These are phyloP conservation scores for Chaenodraco wilsoni DNA, from an alignment of 2,797 vertebrate species.

Conservation along the genomic window DNA sequence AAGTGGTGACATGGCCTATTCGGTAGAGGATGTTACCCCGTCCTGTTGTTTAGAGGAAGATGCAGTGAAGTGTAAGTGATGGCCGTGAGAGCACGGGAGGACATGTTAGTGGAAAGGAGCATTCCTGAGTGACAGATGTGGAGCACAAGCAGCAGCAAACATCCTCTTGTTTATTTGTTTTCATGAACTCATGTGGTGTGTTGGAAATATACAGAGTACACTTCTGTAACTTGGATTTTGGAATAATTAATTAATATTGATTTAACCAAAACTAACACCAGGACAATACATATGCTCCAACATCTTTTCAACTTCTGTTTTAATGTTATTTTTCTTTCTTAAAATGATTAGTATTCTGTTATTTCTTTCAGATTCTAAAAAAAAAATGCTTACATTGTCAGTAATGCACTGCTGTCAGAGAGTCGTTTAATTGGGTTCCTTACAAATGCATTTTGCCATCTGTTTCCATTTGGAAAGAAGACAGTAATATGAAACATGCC, in stretches of 20 bases:
- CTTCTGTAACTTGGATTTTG: not conserved
- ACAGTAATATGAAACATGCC: slow-evolving; percentile 45
- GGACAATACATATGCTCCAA: not conserved
- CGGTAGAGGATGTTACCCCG: slow-evolving; percentile 22
- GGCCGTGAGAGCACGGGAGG: slow-evolving; percentile 69
- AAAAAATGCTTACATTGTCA: slow-evolving; percentile 15
- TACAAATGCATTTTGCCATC: slow-evolving; percentile 41
- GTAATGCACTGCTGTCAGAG: slow-evolving; percentile 15
- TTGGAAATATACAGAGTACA: not conserved
- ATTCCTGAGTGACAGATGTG: slow-evolving; percentile 76
- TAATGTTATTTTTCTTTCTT: slow-evolving; percentile 10
- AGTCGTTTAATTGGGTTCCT: slow-evolving; percentile 38
- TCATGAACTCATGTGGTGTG: slow-evolving; percentile 8
- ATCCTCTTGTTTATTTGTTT: slow-evolving; percentile 21
- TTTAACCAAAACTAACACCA: not conserved
- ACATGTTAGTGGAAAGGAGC: slow-evolving; percentile 77
- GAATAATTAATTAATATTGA: not conserved
- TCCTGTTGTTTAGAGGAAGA: slow-evolving; percentile 44
- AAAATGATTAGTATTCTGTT: slow-evolving; percentile 16
- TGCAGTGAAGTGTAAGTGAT: slow-evolving; percentile 56
- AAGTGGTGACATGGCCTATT: slow-evolving; percentile 17
- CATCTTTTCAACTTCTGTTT: not conserved
- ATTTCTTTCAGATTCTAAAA: slow-evolving; percentile 13
- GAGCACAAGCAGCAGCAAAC: slow-evolving; percentile 53
- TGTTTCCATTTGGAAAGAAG: slow-evolving; percentile 60